Base-by-base conservation (phyloP, 1,140 invertebrate species). In the Pogonomyrmex californicus region DNA sequence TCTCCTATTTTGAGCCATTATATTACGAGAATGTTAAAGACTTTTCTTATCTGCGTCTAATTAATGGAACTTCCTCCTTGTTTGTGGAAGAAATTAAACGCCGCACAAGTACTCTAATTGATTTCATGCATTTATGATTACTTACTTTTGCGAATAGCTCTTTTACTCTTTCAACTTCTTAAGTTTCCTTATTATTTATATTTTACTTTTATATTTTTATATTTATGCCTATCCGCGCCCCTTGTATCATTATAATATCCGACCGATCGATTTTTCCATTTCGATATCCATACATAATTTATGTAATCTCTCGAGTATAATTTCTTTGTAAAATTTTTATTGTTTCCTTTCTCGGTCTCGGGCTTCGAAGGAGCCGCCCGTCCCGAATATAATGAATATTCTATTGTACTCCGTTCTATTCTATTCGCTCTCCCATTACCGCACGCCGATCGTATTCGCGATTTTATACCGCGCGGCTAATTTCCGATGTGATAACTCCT, bases 401-500 rank as follows among this genome's bases (percentile, higher is more conserved):
- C 70, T 2, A 23, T 23, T 41, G 51, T 54, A 58, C 6, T 76
- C 10, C 36, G n/a, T 71, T 71, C 10, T 75, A 56, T n/a, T 58
- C 0, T 7, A 68, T 30, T 68, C 23, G 23, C 30, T 68, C 23
- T 68, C 23, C 30, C 12, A 23, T 51, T 56, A 73, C 4, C 17
- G 17, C 10, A 6, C 56, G 41, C 41, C 36, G 36, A 54, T 68
- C n/a, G 12, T 14, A 38, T 44, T 47, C 33, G 10, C 4, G 12
- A 83, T 38, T 75, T 83, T 60, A 38, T 36, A 70, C 6, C 17
- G n/a, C 68, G 54, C 30, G 33, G 33, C 44, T 83, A 83, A 83
- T 83, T 60, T 83, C 41, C 79, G 17, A 36, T 14, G 41, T 60
- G 79, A 75, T 73, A 73, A 83, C 44, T 75, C 44, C 10, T 60